Conservation (phyloP, 2,888 invertebrate genomes). For the Amphipoea oculea region DNA sequence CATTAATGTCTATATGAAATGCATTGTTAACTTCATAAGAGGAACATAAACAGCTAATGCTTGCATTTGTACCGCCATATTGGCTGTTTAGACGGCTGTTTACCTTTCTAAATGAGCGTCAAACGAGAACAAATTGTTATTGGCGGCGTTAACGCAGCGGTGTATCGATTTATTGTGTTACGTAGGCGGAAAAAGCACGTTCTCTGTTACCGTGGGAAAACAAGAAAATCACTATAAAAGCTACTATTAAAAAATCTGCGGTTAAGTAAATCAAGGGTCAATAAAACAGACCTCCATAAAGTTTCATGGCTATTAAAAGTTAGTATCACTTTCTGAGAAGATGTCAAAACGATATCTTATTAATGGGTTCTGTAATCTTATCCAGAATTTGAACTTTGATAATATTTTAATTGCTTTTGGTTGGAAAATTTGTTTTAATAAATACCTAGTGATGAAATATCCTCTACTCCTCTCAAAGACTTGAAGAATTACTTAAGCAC, state of each 20-base stretch:
- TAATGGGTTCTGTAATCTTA: slow-evolving; percentile 53
- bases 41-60: slow-evolving; percentile 77
- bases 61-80: slow-evolving; percentile 79
- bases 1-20: slow-evolving; percentile 66
- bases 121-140: slow-evolving; percentile 86
- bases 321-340: slow-evolving; percentile 48
- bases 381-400: slow-evolving; percentile 37
- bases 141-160: slow-evolving; percentile 80
- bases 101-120: slow-evolving; percentile 84
- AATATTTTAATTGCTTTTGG: slow-evolving; percentile 42
- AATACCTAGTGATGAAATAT: slow-evolving; percentile 11
- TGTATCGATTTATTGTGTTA: slow-evolving; percentile 79
- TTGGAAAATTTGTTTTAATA: slow-evolving; percentile 33
- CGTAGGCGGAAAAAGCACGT: slow-evolving; percentile 70
- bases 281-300: slow-evolving; percentile 69
- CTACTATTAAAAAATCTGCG: slow-evolving; percentile 56
- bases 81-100: slow-evolving; percentile 80
- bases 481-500: background rate
- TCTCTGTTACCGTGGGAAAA: slow-evolving; percentile 66
- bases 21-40: slow-evolving; percentile 71
- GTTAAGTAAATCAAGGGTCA: slow-evolving; percentile 59
- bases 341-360: slow-evolving; percentile 54
- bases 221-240: slow-evolving; percentile 60
- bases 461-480: background rate
- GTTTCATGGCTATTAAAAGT: slow-evolving; percentile 58